Conservation (phyloP, 2,113 vertebrate genomes). For the Tylochromis polylepis region DNA sequence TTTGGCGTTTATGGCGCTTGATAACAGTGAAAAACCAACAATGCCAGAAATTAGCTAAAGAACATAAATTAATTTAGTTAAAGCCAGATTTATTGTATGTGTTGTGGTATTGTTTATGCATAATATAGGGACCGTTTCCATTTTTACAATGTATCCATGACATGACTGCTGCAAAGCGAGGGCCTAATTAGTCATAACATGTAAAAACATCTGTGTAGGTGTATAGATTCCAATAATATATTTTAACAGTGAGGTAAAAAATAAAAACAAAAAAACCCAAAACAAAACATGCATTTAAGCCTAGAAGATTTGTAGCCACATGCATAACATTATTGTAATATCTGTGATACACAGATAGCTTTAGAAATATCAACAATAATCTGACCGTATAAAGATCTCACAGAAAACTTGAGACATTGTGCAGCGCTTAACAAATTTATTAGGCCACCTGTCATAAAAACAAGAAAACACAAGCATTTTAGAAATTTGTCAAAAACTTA, state of each 20-base stretch:
- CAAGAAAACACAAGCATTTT: no score
- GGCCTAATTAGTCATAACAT: not conserved
- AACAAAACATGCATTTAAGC: not conserved
- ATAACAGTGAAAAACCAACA: not conserved
- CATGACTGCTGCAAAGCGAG: not conserved
- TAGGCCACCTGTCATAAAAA: not conserved
- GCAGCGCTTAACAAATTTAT: not conserved
- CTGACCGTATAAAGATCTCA: not conserved
- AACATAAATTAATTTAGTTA: rapidly evolving
- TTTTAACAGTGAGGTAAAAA: not conserved
- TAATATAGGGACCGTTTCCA: not conserved
- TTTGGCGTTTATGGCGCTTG: not conserved
- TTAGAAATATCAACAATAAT: not conserved
- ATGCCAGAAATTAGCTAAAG: not conserved
- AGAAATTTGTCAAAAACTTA: rapidly evolving
- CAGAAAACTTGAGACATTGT: not conserved
- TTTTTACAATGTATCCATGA: not conserved
- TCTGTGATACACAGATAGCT: no score
- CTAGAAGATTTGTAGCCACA: not conserved
- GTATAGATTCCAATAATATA: not conserved
- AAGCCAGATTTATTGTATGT: not conserved
- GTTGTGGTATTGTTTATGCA: not conserved
- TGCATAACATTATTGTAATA: not conserved
- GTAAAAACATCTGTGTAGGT: not conserved
- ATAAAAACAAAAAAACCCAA: no score